Percentiles rank a stretch among this genome's conserved stretches.
Evolutionary conservation across 2,888 invertebrate genomes (phyloP).

Genomic region (Archaeoteleia sp.): DNA sequence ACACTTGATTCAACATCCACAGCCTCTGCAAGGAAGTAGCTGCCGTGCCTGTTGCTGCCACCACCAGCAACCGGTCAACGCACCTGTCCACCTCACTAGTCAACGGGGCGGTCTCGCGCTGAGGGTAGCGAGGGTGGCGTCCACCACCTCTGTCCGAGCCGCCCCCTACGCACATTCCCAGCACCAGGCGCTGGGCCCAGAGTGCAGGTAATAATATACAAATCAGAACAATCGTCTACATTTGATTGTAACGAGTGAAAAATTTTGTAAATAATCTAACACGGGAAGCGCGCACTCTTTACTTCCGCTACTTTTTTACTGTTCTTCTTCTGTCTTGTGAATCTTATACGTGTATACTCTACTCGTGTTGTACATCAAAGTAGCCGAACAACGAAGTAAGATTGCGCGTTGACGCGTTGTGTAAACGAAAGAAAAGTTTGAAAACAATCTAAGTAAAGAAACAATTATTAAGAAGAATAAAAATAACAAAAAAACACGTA

Average conservation of each 20-base stretch:
- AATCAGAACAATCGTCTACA: conserved; percentile 43
- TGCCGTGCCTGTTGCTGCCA: conserved; percentile 73
- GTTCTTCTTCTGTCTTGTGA: conserved; percentile 17
- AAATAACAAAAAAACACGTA: conserved; percentile 49
- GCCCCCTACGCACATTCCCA: conserved; percentile 75
- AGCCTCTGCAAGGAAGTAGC: conserved; percentile 58
- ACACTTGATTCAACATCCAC: conserved; percentile 61
- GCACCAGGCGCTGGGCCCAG: conserved; percentile 74
- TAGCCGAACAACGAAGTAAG: conserved; percentile 52
- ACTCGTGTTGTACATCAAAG: conserved; percentile 49
- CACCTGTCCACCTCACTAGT: conserved; percentile 70
- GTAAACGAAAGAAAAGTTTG: conserved; percentile 5
- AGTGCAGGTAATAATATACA: conserved; percentile 71
- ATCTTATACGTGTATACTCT: conserved; percentile 42
- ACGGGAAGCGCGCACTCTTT: conserved; percentile 51
- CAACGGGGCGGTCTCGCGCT: conserved; percentile 73
- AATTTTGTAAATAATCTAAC: conserved; percentile 23
- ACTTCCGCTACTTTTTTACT: conserved; percentile 45
- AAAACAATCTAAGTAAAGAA: conserved; percentile 34
- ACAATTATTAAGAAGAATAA: conserved; percentile 39
- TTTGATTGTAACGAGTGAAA: conserved; percentile 37
- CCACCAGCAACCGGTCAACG: conserved; percentile 53
- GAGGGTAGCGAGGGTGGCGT: conserved; percentile 75
- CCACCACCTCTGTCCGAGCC: conserved; percentile 75
- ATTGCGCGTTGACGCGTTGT: conserved; percentile 53